Evolutionary conservation across 2,113 vertebrate genomes (phyloP), one percentile per base, ranked within the genome.

Genomic region (Numenius arquata): DNA sequence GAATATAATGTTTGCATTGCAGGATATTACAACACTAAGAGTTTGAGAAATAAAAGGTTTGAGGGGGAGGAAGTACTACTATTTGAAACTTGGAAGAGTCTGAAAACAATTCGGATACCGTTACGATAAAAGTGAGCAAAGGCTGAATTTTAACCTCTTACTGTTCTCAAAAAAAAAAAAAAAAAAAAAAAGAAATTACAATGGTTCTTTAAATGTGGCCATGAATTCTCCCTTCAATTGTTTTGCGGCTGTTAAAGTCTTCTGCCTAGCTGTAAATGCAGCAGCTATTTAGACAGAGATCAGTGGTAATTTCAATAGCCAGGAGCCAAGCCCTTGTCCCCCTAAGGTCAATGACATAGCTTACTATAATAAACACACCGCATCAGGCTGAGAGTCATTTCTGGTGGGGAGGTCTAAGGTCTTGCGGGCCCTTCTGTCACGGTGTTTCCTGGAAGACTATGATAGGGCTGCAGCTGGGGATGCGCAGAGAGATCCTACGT

Each of bases 331-430:
- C 55, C 40, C 70, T 88, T 95, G 84, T 83, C n/a, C 66, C 38
- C 50, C 74, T 48, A 62, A 80, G 84, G 89, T 96, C 85, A 95
- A 50, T 95, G 94, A 89, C 87, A 92, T 83, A 92, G 41, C 47
- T 97, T 94, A 38, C 92, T 95, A 85, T 88, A 94, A 95, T 92
- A 97, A 96, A 94, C 84, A 74, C 45, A 82, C 11, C 14, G 41
- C 77, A 88, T 73, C 8, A 88, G 66, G 62, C 92, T 68, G 32
- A 85, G 32, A 93, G 80, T 85, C 1, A 79, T 95, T 93, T 92
- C 87, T 94, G 55, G 27, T 87, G 81, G 27, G 23, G 45, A 89
- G 59, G 41, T 91, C 68, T 89, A 86, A 93, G 89, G 74, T 66
- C 81, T 78, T 88, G 62, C 2, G 5, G 40, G 48, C 93, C 58